Evolutionary conservation across 53 echinoderm and acorn worm genomes (phyloP).

Genomic region (Stichopus horrens): DNA sequence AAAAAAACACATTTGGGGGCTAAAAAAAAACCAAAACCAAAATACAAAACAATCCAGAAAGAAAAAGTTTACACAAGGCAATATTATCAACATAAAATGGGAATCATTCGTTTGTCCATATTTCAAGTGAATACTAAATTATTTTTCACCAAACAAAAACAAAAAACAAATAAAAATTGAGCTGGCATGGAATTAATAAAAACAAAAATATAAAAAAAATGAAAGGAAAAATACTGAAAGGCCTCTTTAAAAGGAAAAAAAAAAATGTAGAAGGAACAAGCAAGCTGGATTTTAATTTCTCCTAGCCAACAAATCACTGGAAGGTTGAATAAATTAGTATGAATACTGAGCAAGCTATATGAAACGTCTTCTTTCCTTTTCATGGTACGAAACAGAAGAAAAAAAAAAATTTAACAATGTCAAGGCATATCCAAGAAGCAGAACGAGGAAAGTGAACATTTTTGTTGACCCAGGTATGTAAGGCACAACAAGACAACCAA

Average conservation of each 20-base stretch:
- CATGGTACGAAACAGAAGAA: background rate
- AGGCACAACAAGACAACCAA: constrained; percentile 39
- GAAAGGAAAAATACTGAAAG: constrained; percentile 45
- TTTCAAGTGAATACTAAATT: constrained; percentile 41
- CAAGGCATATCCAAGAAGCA: constrained; percentile 45
- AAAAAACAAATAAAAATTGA: background rate
- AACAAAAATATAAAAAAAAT: constrained; percentile 33
- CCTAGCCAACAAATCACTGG: constrained; percentile 37
- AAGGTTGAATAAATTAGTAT: constrained; percentile 47
- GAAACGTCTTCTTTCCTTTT: background rate
- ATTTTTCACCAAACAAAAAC: constrained; percentile 20
- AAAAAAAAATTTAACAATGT: background rate
- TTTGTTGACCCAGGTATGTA: constrained; percentile 41
- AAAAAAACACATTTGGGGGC: constrained; percentile 4
- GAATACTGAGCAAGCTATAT: constrained; percentile 44
- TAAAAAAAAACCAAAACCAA: background rate
- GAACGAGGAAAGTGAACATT: constrained; percentile 23
- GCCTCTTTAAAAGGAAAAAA: constrained; percentile 20
- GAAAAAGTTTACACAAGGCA: background rate
- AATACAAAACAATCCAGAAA: background rate
- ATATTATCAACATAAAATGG: constrained; percentile 31
- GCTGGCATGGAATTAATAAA: constrained; percentile 41
- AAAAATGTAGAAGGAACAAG: constrained; percentile 1
- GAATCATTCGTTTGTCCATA: constrained; percentile 18
- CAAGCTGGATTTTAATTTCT: constrained; percentile 34